Conservation (phyloP, 1,140 invertebrate genomes). For the Mylabris phalerata region DNA sequence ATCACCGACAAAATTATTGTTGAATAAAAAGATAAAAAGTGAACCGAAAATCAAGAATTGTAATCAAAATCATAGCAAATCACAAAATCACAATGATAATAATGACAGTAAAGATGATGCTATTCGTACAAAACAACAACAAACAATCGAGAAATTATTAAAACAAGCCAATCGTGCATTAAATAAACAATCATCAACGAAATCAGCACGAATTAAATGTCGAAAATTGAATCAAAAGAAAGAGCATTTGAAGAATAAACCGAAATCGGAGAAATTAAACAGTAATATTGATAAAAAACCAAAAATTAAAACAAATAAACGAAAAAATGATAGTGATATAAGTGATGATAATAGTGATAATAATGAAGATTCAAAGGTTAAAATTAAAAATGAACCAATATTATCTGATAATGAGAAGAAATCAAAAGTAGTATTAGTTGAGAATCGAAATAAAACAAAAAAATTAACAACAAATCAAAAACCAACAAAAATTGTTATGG, state of each 20-base stretch:
- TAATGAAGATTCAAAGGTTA: conserved; percentile 21
- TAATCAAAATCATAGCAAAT: conserved; percentile 4
- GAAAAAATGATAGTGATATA: not conserved
- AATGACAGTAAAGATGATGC: not conserved
- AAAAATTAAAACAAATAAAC: conserved; percentile 15
- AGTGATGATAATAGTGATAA: not conserved
- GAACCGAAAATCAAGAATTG: conserved; percentile 3
- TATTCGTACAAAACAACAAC: not conserved
- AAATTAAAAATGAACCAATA: conserved; percentile 14
- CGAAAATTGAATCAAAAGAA: conserved; percentile 3
- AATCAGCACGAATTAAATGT: conserved; percentile 2
- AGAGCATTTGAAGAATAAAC: conserved; percentile 19
- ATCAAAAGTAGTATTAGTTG: conserved; percentile 12
- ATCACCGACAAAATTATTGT: not conserved
- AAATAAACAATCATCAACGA: conserved; percentile 6
- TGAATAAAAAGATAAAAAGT: conserved; percentile 1
- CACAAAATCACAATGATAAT: conserved; percentile 3
- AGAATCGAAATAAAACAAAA: conserved; percentile 29
- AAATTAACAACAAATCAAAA: conserved; percentile 36
- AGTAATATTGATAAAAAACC: conserved; percentile 7
- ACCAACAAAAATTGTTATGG: conserved; percentile 31
- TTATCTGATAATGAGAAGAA: conserved; percentile 24
- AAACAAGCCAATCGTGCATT: conserved; percentile 20
- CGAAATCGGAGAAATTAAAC: conserved; percentile 6
- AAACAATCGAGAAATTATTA: conserved; percentile 21